phyloP scores from a whole-genome alignment of 2,888 invertebrate genomes.

The Volucella zonaria region DNA sequence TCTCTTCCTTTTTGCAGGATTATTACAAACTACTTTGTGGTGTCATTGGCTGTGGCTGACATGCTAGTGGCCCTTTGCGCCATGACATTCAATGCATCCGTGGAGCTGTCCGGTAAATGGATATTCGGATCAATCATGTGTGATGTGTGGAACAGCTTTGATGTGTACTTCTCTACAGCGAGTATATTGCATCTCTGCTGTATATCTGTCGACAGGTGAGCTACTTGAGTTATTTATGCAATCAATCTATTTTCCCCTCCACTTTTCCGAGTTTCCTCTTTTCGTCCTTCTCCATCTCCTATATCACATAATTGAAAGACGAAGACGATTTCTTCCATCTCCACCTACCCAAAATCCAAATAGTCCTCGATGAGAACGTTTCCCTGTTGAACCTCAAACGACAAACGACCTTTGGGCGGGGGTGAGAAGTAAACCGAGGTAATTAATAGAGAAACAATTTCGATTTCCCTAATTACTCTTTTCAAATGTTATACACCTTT shows the following conservation, averaged over 20 bases:
- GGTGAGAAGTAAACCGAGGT: slow-evolving; percentile 21
- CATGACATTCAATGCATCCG: slow-evolving; percentile 95
- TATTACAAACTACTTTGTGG: slow-evolving; percentile 97
- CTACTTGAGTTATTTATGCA: slow-evolving; percentile 69
- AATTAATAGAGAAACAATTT: slow-evolving; percentile 67
- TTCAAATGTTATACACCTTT: slow-evolving; percentile 15
- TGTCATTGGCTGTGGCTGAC: slow-evolving; percentile 96
- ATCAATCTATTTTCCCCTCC: slow-evolving; percentile 60
- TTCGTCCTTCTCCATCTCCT: not conserved
- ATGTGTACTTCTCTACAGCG: slow-evolving; percentile 96
- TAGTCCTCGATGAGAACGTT: too few species aligned
- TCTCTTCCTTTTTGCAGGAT: slow-evolving; percentile 83
- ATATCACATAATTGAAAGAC: slow-evolving; percentile 46
- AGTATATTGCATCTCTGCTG: slow-evolving; percentile 96
- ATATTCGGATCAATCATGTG: slow-evolving; percentile 95
- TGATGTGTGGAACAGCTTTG: slow-evolving; percentile 96
- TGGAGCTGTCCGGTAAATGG: slow-evolving; percentile 93
- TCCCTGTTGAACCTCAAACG: too few species aligned
- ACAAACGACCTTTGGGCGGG: too few species aligned
- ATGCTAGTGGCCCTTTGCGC: slow-evolving; percentile 95
- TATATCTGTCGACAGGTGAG: slow-evolving; percentile 91
- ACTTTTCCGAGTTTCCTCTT: slow-evolving; percentile 18
- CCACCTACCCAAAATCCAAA: too few species aligned
- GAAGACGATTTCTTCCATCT: not conserved
- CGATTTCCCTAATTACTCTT: slow-evolving; percentile 63